Evolutionary conservation across 2,797 vertebrate species (phyloP).

Genomic region (Tolypeutes matacus): DNA sequence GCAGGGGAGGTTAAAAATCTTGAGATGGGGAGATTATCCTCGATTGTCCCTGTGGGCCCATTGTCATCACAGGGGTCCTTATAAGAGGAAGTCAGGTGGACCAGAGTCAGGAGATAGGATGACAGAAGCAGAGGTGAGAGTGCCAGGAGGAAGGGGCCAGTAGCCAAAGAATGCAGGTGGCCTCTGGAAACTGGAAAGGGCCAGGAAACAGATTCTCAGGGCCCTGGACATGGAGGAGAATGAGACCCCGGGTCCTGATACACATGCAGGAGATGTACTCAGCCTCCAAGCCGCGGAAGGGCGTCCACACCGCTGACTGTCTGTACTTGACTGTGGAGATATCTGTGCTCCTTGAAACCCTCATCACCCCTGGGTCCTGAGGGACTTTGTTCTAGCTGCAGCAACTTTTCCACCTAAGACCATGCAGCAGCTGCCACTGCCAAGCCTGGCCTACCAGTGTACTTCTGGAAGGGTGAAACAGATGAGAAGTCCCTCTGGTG

Average conservation of each 20-base stretch:
- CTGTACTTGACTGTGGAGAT: constrained; percentile 98
- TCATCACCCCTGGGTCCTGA: constrained; percentile 93
- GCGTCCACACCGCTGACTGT: constrained; percentile 92
- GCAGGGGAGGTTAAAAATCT: neutral
- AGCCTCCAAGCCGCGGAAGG: constrained; percentile 92
- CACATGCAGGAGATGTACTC: constrained; percentile 95
- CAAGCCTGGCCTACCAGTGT: constrained; percentile 93
- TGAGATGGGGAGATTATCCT: neutral
- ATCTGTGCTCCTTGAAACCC: constrained; percentile 96
- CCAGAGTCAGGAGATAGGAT: neutral
- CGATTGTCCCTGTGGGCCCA: neutral
- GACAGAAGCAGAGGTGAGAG: neutral
- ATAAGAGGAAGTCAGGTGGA: neutral
- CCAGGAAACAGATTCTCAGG: constrained; percentile 81
- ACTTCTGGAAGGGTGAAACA: constrained; percentile 96
- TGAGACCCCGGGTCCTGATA: constrained; percentile 97
- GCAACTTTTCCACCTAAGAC: constrained; percentile 98
- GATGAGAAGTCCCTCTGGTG: constrained; percentile 98
- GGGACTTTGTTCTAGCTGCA: constrained; percentile 98
- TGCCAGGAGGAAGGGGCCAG: neutral
- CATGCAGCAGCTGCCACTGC: constrained; percentile 95
- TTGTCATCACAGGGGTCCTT: neutral
- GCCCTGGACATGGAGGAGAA: constrained; percentile 96
- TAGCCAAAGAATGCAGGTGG: neutral
- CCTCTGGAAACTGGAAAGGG: neutral